Base-by-base conservation (phyloP, 2,797 vertebrate species). In the Gambelia wislizenii region DNA sequence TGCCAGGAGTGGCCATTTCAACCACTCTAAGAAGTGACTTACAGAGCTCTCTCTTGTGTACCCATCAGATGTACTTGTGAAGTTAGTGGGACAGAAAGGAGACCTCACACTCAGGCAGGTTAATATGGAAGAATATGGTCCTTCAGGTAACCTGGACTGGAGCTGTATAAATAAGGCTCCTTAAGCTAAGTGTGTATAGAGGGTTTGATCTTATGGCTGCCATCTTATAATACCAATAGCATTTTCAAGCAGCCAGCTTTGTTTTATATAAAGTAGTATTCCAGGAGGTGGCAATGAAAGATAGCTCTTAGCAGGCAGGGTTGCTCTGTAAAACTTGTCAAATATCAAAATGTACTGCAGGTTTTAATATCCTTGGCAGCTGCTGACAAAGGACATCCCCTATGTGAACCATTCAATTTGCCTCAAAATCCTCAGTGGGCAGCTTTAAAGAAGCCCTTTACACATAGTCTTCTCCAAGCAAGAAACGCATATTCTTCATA, bases 381-480 rank as follows among this genome's bases (percentile, higher is more conserved):
- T 70, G 47, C n/a, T 72, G n/a, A 84, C 47, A 84, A 84, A 72
- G 33, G 33, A 22, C n/a, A 67, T 52, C 67, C 42, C 7, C 47
- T 52, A 36, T 39, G 0, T 76, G 2, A n/a, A 25, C 59, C 18
- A 87, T 91, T 92, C 59, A n/a, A 78, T 36, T 47, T 87, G 30
- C 0, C 47, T 88, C 20, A 12, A 91, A 56, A 83, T 1, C 1
- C 36, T 61, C 0, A 36, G 64, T 2, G 44, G 87, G 18, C 8
- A 80, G 10, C 78, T 90, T 91, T 83, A 75, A 77, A 25, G 81
- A 27, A 61, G 76, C 83, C 44, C 14, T 64, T 86, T 39, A 70
- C 1, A 27, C 13, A 20, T 59, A 81, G 22, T 30, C 1, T 67
- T 56, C 2, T 47, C 14, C 27, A 0, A 0, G 7, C 20, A 56